Evolutionary conservation across 2,113 vertebrate genomes (phyloP), one percentile per base, ranked within the genome.

Genomic region (Alexandromys fortis): DNA sequence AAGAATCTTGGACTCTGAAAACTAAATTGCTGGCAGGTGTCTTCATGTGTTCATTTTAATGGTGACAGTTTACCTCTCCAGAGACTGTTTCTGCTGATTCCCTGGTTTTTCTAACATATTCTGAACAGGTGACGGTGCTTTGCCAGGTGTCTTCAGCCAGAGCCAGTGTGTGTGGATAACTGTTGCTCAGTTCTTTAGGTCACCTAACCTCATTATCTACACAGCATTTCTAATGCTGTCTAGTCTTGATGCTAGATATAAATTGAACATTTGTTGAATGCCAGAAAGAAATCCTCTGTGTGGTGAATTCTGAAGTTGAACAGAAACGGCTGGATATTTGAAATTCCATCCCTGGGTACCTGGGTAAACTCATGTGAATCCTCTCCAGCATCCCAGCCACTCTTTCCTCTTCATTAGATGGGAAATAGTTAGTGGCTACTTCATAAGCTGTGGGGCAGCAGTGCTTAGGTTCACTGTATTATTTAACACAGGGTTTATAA

Each of bases 11-110:
- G 78, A 77, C 55, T 6, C 0, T 26, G 0, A 22, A 3, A 11
- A 26, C 5, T 0, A 30, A n/a, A n/a, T 61, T 68, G 58, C 7
- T 21, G 10, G 24, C 30, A 5, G 4, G 63, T 26, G 7, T 26
- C 45, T 47, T 35, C 6, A 9, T 26, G 30, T 35, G 2, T 21
- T 1, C 4, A 10, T 7, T n/a, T 3, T 35, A 14, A 30, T 21
- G 33, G 14, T 9, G 33, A 7, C 72, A 0, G 55, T 65, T 52
- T 65, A 47, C 68, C n/a, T 77, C 26, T 52, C 30, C 24, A 4
- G 47, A 52, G 19, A 5, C 5, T 30, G 28, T 47, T 55, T 49
- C 61, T 78, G 35, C 45, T 42, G n/a, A 52, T 65, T 16, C 61
- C 55, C 68, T 89, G 72, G 30, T 33, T 70, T 68, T 89, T 83